Base-by-base conservation (phyloP, 2,113 vertebrate genomes). In the Herpailurus yagouaroundi region DNA sequence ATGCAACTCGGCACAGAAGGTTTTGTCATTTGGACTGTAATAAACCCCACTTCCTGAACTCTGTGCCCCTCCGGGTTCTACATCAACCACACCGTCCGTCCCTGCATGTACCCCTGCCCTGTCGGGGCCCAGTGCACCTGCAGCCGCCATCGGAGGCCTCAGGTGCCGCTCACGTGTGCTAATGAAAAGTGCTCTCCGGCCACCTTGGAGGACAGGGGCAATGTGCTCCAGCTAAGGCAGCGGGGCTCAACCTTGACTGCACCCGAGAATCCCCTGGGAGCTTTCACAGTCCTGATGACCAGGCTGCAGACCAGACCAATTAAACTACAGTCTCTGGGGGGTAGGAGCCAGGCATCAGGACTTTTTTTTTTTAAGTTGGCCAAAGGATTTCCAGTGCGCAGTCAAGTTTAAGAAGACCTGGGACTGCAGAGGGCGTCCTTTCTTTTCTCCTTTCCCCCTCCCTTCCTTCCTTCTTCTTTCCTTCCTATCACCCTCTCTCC, bases 1-100 rank as follows among this genome's bases (percentile, higher is more conserved):
- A 0, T 7, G 88, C 83, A 74, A 3, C 79, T 36, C 31, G 0
- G 66, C 95, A 88, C 98, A 98, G 97, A 66, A 97, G 98, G 95
- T 98, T 98, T 98, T 98, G 97, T 97, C 97, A 97, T 98, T 83
- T 97, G 93, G 95, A 18, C 38, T n/a, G 36, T 55, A 97, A 97
- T 98, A 97, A 98, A 98, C 52, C 50, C 52, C 25, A 10, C 68
- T 93, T 95, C 96, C 97, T 89, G 94, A 86, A 66, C 77, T 15
- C 92, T 33, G 8, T 2, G 71, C 63, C 74, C 80, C 92, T 97
- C 92, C 3, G 1, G 68, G 18, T 4, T 82, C 69, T 23, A 10
- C 60, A 69, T 60, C 63, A 31, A 55, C 77, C 64, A 2, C 1
- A 0, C 52, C 0, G 7, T 16, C 90, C 14, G 0, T 10, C 77